Evolutionary conservation across 2,797 vertebrate genomes (phyloP).

Genomic region (Alcedo atthis): DNA sequence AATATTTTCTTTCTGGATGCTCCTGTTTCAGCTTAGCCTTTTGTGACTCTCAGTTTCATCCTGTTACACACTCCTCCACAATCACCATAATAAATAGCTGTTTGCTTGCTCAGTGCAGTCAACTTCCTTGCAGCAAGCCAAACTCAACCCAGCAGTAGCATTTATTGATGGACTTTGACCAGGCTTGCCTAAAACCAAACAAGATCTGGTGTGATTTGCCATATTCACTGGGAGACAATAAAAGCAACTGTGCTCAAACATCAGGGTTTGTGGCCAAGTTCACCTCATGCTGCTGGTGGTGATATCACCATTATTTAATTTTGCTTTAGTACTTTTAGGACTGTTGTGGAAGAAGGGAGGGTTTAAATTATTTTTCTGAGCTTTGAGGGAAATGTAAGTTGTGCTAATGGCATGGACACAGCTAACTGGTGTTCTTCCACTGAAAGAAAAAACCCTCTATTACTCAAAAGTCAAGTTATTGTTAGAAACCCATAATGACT

Average conservation of each 20-base stretch:
- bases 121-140: conserved; percentile 45
- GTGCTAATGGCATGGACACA: neutral
- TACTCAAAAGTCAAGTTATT: conserved; percentile 5
- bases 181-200: conserved; percentile 45
- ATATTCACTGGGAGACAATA: conserved; percentile 40
- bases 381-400: neutral
- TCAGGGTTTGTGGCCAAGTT: conserved; percentile 20
- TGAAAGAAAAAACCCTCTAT: neutral
- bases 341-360: neutral
- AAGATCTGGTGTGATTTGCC: conserved; percentile 8
- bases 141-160: conserved; percentile 21
- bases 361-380: neutral
- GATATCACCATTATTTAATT: conserved; percentile 3
- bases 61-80: neutral
- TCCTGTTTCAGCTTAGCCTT: conserved; percentile 25
- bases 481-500: neutral
- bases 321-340: neutral
- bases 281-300: conserved; percentile 36
- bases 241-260: conserved; percentile 14
- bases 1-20: conserved; percentile 27
- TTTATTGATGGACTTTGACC: conserved; percentile 58
- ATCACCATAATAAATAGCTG: neutral
- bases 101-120: conserved; percentile 40
- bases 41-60: conserved; percentile 51
- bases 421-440: neutral